Evolutionary conservation across 1,140 invertebrate species (phyloP), one percentile per base, ranked within the genome.

Genomic region (Pemphigus obesinymphae): DNA sequence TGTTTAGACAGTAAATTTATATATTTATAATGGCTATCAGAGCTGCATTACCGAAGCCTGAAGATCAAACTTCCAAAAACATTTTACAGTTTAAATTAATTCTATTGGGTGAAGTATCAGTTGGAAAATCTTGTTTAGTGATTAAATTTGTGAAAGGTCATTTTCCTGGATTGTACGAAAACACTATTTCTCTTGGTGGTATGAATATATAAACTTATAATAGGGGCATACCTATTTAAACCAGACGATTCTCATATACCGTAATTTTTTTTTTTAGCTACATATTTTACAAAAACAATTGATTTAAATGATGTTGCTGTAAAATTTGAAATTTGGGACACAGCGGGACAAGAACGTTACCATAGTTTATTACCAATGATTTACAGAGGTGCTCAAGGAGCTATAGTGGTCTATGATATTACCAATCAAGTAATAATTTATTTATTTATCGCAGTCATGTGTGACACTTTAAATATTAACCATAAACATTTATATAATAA

Each of bases 291-390:
- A 87, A 98, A 99, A 90, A 99, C 98, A 82, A 95, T 99, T 80
- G 98, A 97, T 90, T 90, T 99, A 89, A 97, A 99, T 88, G 98
- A 99, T 87, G 97, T 95, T 82, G 99, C 97, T 83, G 97, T 99
- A 31, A 99, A 99, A 90, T 99, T 99, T 90, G 98, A 99, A 90
- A 99, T 99, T 85, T 99, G 98, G 97, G 97, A 99, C 88, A 97
- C 96, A 83, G 95, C 96, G 84, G 96, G 96, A 55, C 96, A 98
- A 87, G 97, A 97, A 89, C 93, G 96, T 89, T 99, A 98, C 89
- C 98, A 98, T 90, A 98, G 95, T 90, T 92, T 99, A 88, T 98
- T 98, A 82, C 98, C 98, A 15, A 99, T 99, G 98, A 99, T 99
- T 89, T 99, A 99, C 89, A 91, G 97, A 87, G 96, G 96, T 83